phyloP scores from a whole-genome alignment of 2,888 invertebrate genomes.

The Drosophila paramelanica region DNA sequence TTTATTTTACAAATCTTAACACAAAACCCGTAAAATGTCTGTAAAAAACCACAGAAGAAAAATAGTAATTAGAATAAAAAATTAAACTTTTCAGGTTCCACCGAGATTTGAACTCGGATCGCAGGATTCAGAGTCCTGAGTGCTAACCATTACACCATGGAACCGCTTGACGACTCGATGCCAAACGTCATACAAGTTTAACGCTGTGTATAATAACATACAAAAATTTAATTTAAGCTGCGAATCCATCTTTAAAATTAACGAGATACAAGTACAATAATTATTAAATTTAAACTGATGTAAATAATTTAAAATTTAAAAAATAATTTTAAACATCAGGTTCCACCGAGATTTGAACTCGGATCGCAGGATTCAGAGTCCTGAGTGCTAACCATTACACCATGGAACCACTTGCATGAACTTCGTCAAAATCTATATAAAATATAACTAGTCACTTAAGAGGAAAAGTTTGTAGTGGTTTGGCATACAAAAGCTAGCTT shows the following conservation, averaged over 20 bases:
- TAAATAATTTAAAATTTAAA: not conserved
- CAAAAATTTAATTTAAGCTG: not conserved
- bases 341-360: constrained; percentile 86
- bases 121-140: constrained; percentile 86
- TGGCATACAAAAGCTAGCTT: not conserved
- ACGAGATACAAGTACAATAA: not conserved
- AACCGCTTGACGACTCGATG: constrained; percentile 69
- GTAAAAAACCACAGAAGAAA: not conserved
- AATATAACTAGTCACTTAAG: not conserved
- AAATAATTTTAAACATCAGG: constrained; percentile 54
- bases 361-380: constrained; percentile 86
- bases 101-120: constrained; percentile 86
- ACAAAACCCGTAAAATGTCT: not conserved
- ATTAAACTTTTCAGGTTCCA: constrained; percentile 77
- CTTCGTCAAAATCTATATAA: not conserved
- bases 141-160: constrained; percentile 87
- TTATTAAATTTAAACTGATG: not conserved
- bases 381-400: constrained; percentile 87
- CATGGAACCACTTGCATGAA: constrained; percentile 84
- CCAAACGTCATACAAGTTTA: not conserved
- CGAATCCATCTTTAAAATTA: no score
- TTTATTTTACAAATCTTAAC: not conserved
- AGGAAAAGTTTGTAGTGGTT: no score
- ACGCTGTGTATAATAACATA: no score
- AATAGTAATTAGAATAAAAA: not conserved